Evolutionary conservation across 2,797 vertebrate genomes (phyloP).

Genomic region (Neosalanx taihuensis): DNA sequence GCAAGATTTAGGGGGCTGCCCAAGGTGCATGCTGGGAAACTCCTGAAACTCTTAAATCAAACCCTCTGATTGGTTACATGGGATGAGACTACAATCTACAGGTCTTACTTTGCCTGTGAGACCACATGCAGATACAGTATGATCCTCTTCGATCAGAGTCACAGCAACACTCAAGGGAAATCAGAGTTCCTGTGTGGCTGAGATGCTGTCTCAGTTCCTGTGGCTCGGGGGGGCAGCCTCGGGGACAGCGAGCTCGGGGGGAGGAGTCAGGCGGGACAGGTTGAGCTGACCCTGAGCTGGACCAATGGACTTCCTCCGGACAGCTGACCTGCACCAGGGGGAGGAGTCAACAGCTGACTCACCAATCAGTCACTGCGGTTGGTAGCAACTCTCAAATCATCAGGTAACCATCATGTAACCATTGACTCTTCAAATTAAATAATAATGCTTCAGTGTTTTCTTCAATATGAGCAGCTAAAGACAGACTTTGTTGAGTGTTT

Average conservation of each 20-base stretch:
- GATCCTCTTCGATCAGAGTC: too few relatives aligned
- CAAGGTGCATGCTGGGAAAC: conserved; percentile 5
- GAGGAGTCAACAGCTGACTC: not conserved
- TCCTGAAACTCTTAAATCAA: conserved; percentile 17
- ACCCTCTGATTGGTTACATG: not conserved
- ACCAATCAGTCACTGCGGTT: not conserved
- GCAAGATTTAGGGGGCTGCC: not conserved
- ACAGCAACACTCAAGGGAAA: not conserved
- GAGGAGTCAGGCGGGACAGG: conserved; percentile 57
- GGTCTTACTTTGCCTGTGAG: too few relatives aligned
- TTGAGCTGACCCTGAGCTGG: conserved; percentile 45
- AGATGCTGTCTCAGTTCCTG: not conserved
- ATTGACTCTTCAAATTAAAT: too few relatives aligned
- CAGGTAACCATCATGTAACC: too few relatives aligned
- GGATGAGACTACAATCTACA: too few relatives aligned
- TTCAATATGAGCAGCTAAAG: not conserved
- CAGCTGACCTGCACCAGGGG: conserved; percentile 31
- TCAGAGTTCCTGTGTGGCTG: too few relatives aligned
- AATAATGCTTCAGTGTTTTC: too few relatives aligned
- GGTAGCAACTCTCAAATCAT: not conserved
- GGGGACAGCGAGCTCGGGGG: conserved; percentile 60
- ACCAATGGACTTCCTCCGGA: conserved; percentile 54
- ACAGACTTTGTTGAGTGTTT: not conserved
- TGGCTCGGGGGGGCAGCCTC: conserved; percentile 42
- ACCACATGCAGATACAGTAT: too few relatives aligned